Conservation (phyloP, 2,888 invertebrate genomes). For the Malthinus seriepunctatus region DNA sequence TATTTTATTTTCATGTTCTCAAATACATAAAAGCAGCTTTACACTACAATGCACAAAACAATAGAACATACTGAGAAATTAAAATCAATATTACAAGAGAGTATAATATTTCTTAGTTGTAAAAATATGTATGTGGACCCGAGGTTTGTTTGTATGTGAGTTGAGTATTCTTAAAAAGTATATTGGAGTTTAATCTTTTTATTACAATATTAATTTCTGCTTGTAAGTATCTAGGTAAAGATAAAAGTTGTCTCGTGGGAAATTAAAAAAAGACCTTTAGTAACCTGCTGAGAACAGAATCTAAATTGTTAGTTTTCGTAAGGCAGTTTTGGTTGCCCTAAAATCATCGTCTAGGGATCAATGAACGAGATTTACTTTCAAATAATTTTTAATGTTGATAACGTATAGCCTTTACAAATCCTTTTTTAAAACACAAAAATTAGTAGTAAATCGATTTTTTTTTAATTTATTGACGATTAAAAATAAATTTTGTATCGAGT, state of each 20-base stretch:
- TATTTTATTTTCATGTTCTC: too few relatives aligned
- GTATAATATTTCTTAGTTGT: not conserved
- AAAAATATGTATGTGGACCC: too few relatives aligned
- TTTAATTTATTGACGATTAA: not conserved
- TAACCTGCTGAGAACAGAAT: conserved; percentile 36
- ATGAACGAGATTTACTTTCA: conserved; percentile 40
- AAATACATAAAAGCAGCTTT: too few relatives aligned
- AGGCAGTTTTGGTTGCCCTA: conserved; percentile 30
- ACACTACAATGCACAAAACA: too few relatives aligned
- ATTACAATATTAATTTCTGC: conserved; percentile 36
- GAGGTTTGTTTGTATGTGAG: not conserved
- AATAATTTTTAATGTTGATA: conserved; percentile 41
- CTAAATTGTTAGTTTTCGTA: conserved; percentile 35
- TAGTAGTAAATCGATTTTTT: conserved; percentile 1
- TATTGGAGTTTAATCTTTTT: conserved; percentile 7
- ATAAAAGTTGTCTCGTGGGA: conserved; percentile 34
- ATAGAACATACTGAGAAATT: too few relatives aligned
- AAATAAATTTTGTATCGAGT: not conserved
- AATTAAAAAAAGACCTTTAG: conserved; percentile 39
- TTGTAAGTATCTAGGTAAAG: conserved; percentile 36
- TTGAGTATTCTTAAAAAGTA: not conserved
- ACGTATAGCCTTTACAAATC: conserved; percentile 17
- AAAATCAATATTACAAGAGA: too few relatives aligned
- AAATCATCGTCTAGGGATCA: conserved; percentile 36
- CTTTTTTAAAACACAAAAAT: conserved; percentile 16